Conservation (phyloP, 2,888 invertebrate species). For the Serripes groenlandicus region DNA sequence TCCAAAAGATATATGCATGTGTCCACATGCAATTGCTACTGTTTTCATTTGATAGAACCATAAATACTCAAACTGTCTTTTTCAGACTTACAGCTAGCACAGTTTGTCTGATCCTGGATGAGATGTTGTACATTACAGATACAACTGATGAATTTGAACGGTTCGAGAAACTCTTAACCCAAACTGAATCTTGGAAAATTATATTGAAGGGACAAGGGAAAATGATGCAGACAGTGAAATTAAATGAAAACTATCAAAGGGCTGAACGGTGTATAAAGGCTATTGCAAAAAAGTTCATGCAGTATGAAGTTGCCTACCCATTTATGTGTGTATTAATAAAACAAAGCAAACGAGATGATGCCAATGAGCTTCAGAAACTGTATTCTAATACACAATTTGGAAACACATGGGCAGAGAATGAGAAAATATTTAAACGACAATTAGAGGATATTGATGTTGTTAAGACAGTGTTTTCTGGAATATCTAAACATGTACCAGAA, state of each 20-base stretch:
- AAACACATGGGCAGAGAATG: not conserved
- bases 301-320: not conserved
- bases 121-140: not conserved
- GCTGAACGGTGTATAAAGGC: not conserved
- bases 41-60: too few relatives aligned
- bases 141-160: not conserved
- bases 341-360: not conserved
- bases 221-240: not conserved
- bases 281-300: not conserved
- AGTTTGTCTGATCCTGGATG: slow-evolving; percentile 23
- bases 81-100: slow-evolving; percentile 35
- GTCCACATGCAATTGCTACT: too few relatives aligned
- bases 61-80: too few relatives aligned
- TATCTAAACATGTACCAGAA: not conserved
- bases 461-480: not conserved
- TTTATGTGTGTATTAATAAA: not conserved
- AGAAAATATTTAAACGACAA: not conserved
- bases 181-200: slow-evolving; percentile 31
- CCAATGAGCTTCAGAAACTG: not conserved
- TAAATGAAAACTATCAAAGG: not conserved
- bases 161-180: slow-evolving; percentile 5
- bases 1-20: too few relatives aligned
- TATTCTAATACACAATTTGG: not conserved
- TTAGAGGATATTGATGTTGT: not conserved
- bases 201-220: slow-evolving; percentile 18